phyloP scores from a whole-genome alignment of 1,140 invertebrate genomes.

The Neelides sp. region DNA sequence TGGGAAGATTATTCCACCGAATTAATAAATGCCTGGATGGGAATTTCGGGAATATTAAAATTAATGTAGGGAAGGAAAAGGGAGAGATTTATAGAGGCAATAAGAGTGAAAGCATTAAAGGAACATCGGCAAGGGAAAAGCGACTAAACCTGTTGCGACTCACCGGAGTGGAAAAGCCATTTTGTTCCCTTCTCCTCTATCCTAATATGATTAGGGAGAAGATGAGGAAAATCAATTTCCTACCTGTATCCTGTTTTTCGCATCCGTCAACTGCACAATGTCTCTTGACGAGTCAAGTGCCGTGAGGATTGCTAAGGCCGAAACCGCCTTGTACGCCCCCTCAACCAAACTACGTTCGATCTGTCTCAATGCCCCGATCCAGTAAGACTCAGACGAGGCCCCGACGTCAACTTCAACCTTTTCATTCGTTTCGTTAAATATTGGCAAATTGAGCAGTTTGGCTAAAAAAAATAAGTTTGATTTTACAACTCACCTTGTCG shows the following conservation, averaged over 20 bases:
- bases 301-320: conserved; percentile 61
- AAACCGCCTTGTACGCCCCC: conserved; percentile 38
- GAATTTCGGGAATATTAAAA: too few relatives aligned
- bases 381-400: conserved; percentile 17
- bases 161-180: conserved; percentile 16
- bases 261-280: conserved; percentile 73
- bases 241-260: conserved; percentile 69
- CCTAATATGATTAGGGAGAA: too few relatives aligned
- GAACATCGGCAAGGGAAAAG: too few relatives aligned
- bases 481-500: conserved; percentile 17
- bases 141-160: too few relatives aligned
- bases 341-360: conserved; percentile 20
- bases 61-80: too few relatives aligned
- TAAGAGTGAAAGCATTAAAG: too few relatives aligned
- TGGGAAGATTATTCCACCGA: too few relatives aligned
- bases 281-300: conserved; percentile 72
- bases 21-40: too few relatives aligned
- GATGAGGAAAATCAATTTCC: conserved; percentile 23
- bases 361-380: conserved; percentile 23
- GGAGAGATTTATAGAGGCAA: too few relatives aligned
- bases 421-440: background rate
- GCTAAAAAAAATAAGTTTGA: background rate
- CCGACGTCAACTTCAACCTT: conserved; percentile 28
- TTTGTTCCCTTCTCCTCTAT: too few relatives aligned
- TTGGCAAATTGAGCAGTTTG: background rate